These are phyloP conservation scores for Armadillidium nasatum DNA, from an alignment of 1,140 invertebrate species.

Conservation along the genomic window DNA sequence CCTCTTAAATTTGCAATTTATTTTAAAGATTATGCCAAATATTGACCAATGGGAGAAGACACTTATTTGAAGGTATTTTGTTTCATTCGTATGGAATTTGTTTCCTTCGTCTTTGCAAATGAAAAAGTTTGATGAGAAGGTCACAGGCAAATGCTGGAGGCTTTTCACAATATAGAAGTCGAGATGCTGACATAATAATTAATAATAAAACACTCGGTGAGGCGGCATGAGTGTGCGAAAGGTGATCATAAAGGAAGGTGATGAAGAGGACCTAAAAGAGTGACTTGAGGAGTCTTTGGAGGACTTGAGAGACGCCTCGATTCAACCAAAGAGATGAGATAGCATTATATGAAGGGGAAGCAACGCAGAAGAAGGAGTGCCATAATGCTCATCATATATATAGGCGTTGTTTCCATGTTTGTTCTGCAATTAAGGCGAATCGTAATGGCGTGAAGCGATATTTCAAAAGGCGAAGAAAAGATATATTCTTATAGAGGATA, in stretches of 20 bases:
- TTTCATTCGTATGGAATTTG: too few species aligned
- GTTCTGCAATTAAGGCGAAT: not conserved
- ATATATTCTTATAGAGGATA: too few species aligned
- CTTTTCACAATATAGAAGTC: constrained; percentile 26
- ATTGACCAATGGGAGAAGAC: too few species aligned
- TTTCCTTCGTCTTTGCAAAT: too few species aligned
- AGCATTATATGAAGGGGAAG: not conserved
- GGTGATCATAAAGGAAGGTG: constrained; percentile 23
- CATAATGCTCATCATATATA: not conserved
- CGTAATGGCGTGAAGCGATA: too few species aligned
- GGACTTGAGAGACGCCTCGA: not conserved
- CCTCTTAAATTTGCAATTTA: too few species aligned
- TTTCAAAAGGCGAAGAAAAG: too few species aligned
- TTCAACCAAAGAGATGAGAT: not conserved
- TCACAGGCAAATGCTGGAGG: not conserved
- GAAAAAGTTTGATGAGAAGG: too few species aligned
- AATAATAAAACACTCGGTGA: constrained; percentile 38
- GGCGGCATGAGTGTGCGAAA: constrained; percentile 37
- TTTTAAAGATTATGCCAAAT: too few species aligned
- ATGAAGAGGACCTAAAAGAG: not conserved
- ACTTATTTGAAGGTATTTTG: too few species aligned
- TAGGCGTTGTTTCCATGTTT: not conserved
- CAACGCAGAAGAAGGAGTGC: too few species aligned
- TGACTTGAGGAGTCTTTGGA: not conserved
- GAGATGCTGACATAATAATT: constrained; percentile 39